Percentiles rank a stretch among this genome's conserved stretches.
Conservation (phyloP, 2,113 vertebrate species). For the Callopanchax toddi region DNA sequence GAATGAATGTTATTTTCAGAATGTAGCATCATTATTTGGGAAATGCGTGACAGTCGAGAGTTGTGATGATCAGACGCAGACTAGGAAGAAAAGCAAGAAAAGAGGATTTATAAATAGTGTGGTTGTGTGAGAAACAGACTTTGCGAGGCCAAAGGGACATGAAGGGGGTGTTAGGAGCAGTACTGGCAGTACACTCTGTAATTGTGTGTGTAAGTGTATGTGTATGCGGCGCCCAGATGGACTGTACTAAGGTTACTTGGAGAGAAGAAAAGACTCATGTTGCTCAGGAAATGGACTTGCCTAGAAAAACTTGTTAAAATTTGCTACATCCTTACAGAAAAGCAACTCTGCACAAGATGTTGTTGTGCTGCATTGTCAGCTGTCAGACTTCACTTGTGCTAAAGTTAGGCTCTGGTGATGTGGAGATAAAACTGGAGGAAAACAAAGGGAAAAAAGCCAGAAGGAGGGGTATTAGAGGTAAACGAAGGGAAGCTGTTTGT, state of each 20-base stretch:
- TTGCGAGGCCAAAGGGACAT: constrained; percentile 69
- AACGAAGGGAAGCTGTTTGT: background rate
- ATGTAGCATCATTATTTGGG: constrained; percentile 24
- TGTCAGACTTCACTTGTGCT: constrained; percentile 38
- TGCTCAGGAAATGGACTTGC: constrained; percentile 63
- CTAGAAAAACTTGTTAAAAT: constrained; percentile 57
- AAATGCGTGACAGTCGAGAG: constrained; percentile 9
- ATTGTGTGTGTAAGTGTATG: constrained; percentile 60
- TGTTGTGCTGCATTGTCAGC: constrained; percentile 4
- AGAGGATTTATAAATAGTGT: constrained; percentile 52
- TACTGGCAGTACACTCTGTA: constrained; percentile 72
- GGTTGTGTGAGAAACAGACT: constrained; percentile 68
- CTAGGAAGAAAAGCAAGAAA: constrained; percentile 16
- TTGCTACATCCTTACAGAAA: constrained; percentile 46
- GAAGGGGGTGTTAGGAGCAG: constrained; percentile 64
- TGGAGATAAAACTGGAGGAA: background rate
- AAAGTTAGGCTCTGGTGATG: constrained; percentile 6
- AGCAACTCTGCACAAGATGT: constrained; percentile 41
- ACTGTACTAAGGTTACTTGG: constrained; percentile 71
- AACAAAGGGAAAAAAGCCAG: background rate
- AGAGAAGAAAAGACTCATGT: constrained; percentile 67
- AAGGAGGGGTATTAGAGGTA: background rate
- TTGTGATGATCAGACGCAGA: constrained; percentile 19
- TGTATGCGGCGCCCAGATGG: constrained; percentile 72
- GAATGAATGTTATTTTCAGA: constrained; percentile 25